phyloP scores from a whole-genome alignment of 2,797 vertebrate species.

The Moxostoma hubbsi region DNA sequence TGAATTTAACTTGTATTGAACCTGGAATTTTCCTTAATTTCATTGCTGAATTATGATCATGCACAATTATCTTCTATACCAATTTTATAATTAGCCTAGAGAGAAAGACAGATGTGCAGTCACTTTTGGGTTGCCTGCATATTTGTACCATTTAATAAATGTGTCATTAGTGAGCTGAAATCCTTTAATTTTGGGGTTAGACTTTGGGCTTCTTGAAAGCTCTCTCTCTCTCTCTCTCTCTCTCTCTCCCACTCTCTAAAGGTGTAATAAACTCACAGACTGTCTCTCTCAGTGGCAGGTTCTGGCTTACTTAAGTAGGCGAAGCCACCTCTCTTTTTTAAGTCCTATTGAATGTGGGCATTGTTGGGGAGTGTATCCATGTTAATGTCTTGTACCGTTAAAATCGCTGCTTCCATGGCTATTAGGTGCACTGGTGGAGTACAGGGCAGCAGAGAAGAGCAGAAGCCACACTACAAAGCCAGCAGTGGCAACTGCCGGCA shows the following conservation, averaged over 20 bases:
- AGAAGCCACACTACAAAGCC: conserved; percentile 89
- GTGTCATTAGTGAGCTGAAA: conserved; percentile 19
- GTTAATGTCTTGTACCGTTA: conserved; percentile 99
- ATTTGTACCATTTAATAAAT: conserved; percentile 34
- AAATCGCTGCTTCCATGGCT: conserved; percentile 99
- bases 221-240: conserved; percentile 31
- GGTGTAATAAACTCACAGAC: conserved; percentile 80
- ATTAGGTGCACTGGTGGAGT: conserved; percentile 98
- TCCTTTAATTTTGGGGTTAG: conserved; percentile 32
- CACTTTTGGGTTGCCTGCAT: conserved; percentile 10
- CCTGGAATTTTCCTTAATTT: no score
- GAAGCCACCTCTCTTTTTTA: conserved; percentile 76
- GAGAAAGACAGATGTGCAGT: background rate
- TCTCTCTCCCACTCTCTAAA: conserved; percentile 9
- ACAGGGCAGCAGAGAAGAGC: conserved; percentile 84
- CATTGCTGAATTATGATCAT: no score
- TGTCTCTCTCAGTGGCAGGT: conserved; percentile 77
- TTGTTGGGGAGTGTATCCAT: conserved; percentile 82
- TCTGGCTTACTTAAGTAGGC: conserved; percentile 79
- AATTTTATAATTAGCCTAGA: background rate
- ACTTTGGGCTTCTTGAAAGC: background rate
- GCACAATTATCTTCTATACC: no score
- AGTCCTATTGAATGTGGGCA: conserved; percentile 78
- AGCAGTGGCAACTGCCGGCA: conserved; percentile 87
- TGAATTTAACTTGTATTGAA: no score